Evolutionary conservation across 2,113 vertebrate genomes (phyloP).

Genomic region (Cephalopholis sonnerati): DNA sequence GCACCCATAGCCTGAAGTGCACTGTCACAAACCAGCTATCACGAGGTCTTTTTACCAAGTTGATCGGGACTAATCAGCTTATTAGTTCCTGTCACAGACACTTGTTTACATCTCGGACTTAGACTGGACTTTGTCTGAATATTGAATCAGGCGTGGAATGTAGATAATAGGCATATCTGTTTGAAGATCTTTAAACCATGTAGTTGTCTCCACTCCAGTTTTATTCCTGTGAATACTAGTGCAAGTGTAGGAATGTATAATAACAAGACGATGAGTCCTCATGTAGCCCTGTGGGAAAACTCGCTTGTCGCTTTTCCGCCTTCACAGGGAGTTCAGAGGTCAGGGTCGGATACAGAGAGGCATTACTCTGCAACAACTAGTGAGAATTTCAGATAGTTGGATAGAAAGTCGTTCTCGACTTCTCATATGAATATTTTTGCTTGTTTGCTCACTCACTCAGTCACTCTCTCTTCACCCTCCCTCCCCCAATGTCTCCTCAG

Average conservation of each 20-base stretch:
- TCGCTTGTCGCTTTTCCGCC: neutral
- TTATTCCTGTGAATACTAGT: constrained; percentile 39
- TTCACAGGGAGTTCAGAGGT: constrained; percentile 38
- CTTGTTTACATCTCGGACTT: constrained; percentile 61
- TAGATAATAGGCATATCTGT: constrained; percentile 14
- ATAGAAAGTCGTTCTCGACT: neutral
- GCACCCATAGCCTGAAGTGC: neutral
- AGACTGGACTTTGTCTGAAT: constrained; percentile 39
- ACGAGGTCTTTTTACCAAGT: constrained; percentile 43
- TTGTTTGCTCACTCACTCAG: constrained; percentile 55
- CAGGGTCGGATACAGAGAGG: constrained; percentile 8
- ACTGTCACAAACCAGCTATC: constrained; percentile 22
- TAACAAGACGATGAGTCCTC: constrained; percentile 4
- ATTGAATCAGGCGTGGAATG: constrained; percentile 57
- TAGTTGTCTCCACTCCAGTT: constrained; percentile 5
- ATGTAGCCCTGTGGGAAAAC: constrained; percentile 36
- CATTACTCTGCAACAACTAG: constrained; percentile 19
- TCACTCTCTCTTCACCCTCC: constrained; percentile 9
- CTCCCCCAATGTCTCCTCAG: constrained; percentile 51
- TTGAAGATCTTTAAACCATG: constrained; percentile 15
- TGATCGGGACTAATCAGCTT: constrained; percentile 52
- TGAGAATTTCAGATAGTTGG: constrained; percentile 1
- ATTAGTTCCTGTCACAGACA: constrained; percentile 54
- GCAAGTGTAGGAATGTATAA: constrained; percentile 18
- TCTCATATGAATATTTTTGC: neutral